Evolutionary conservation across 1,140 invertebrate genomes (phyloP), one percentile per base, ranked within the genome.

Genomic region (Halyomorpha halys): DNA sequence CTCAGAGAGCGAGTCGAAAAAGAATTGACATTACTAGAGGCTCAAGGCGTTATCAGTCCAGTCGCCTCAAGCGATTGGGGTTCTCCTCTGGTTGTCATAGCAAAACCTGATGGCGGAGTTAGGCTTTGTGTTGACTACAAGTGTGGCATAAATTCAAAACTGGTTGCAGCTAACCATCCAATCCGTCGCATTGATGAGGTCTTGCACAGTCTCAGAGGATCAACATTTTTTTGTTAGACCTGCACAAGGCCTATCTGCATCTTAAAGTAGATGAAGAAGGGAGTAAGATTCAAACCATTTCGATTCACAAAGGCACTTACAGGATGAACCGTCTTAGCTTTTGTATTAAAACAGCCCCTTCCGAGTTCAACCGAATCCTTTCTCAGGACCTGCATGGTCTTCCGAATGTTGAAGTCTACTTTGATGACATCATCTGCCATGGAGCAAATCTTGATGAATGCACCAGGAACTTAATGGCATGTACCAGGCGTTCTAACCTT

Each of bases 61-160:
- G 54, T 59, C 3, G 27, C 54, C 2, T 21, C 69, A 15, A 69
- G 64, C 30, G 70, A 70, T 23, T 77, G 74, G 74, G 74, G 71
- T 13, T 70, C 74, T 39, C 75, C 75, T 0, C 66, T 72, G 19
- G 75, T 77, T 8, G 69, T 72, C 1, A 69, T 77, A n/a, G 56
- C 72, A 8, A 77, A 77, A 68, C 51, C 68, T 19, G 67, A 74
- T 63, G 70, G 70, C 49, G 64, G 34, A 18, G 69, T 77, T 15
- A 65, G 73, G 13, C 72, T 81, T 34, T 79, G 77, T 68, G 73
- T 70, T 1, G 78, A 81, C 70, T 81, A 76, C 70, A 76, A 78
- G 67, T 67, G 68, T 8, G 39, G 56, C 2, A 61, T 79, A 8
- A 69, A 68, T 51, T 23, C 15, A 1, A 62, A 23, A 30, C 14